These are phyloP conservation scores for Phalanger gymnotis DNA, from an alignment of 2,797 vertebrate genomes.

Conservation along the genomic window DNA sequence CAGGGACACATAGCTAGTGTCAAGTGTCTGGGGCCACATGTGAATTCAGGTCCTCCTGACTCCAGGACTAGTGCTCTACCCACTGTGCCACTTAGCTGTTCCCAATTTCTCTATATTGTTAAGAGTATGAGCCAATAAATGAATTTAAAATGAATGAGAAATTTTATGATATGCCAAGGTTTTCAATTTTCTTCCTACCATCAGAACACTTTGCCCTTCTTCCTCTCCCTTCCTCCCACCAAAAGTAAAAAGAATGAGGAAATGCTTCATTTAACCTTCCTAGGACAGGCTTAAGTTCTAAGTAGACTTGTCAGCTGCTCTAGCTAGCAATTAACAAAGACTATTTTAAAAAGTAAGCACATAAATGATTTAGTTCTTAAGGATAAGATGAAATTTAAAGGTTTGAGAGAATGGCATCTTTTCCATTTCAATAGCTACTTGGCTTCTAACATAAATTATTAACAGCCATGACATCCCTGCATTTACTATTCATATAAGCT, in stretches of 20 bases:
- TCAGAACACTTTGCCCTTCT: not conserved
- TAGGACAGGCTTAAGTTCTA: not conserved
- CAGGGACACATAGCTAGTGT: no score
- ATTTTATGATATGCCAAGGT: not conserved
- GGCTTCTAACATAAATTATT: not conserved
- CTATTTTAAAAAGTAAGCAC: slow-evolving; percentile 1
- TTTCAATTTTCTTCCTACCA: not conserved
- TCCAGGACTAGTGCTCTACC: no score
- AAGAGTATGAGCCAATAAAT: slow-evolving; percentile 17
- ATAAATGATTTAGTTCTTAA: slow-evolving; percentile 39
- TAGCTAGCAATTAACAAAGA: not conserved
- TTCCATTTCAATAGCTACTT: slow-evolving; percentile 10
- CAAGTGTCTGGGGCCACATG: not conserved
- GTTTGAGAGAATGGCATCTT: not conserved
- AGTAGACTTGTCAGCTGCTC: not conserved
- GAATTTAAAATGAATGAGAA: slow-evolving; percentile 2
- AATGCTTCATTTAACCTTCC: not conserved
- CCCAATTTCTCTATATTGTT: not conserved
- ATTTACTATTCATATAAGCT: not conserved
- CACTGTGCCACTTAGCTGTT: no score
- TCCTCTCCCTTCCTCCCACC: rapidly evolving
- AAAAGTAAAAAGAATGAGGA: not conserved
- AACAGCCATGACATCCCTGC: not conserved
- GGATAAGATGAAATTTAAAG: slow-evolving; percentile 27
- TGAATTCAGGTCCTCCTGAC: no score